Evolutionary conservation across 2,888 invertebrate genomes (phyloP), one percentile per base, ranked within the genome.

Genomic region (Neoascia interrupta): DNA sequence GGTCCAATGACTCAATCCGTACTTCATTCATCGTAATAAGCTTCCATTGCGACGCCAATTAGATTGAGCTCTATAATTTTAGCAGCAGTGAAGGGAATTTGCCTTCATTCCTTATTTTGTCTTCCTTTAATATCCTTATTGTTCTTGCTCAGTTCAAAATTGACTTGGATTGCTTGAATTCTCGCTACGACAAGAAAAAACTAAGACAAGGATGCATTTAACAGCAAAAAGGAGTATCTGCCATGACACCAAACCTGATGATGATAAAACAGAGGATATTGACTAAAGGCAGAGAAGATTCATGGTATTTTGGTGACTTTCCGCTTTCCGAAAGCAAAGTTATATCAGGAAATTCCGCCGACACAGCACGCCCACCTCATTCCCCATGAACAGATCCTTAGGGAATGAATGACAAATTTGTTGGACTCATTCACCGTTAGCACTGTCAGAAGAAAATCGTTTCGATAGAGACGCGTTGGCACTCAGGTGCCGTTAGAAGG

Each of bases 381-480:
- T n/a, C n/a, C n/a, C n/a, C n/a, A n/a, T n/a, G n/a, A n/a, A n/a
- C n/a, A n/a, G n/a, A n/a, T n/a, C n/a, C n/a, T n/a, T n/a, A n/a
- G n/a, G n/a, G n/a, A n/a, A n/a, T n/a, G n/a, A n/a, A n/a, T n/a
- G n/a, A n/a, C n/a, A n/a, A n/a, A n/a, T n/a, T n/a, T n/a, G n/a
- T n/a, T n/a, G n/a, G n/a, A n/a, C n/a, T n/a, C n/a, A n/a, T n/a
- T n/a, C n/a, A n/a, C n/a, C n/a, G n/a, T n/a, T n/a, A n/a, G n/a
- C n/a, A n/a, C n/a, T n/a, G n/a, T n/a, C n/a, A n/a, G n/a, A n/a
- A 58, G 11, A 58, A 53, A 73, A 73, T 58, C 51, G 58, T 56
- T n/a, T 64, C 51, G 11, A 13, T 37, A 16, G 26, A 15, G 19
- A 56, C 10, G 11, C 56, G 21, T 58, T 39, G n/a, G 39, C 47